Percentiles rank a stretch among this genome's conserved stretches.
Conservation (phyloP, 2,888 invertebrate species). For the Tenthredo scrophulariae region DNA sequence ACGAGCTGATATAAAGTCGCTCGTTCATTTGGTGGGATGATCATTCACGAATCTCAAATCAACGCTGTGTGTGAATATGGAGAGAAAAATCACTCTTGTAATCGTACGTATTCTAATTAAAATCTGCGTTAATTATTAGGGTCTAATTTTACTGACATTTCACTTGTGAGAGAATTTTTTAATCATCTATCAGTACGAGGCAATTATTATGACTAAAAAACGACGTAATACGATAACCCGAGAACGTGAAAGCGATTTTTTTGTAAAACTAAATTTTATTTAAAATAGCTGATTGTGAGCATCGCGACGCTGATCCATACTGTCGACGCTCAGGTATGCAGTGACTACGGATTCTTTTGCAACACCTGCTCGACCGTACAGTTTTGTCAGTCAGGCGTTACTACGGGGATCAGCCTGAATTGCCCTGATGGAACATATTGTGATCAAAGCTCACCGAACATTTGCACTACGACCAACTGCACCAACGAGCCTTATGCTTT, state of each 20-base stretch:
- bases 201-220: not conserved
- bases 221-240: not conserved
- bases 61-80: constrained; percentile 16
- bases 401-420: constrained; percentile 1
- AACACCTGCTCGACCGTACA: constrained; percentile 27
- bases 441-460: not conserved
- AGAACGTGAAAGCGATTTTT: not conserved
- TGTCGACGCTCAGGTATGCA: constrained; percentile 22
- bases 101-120: constrained; percentile 7
- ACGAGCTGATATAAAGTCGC: constrained; percentile 41
- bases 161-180: not conserved
- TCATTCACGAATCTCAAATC: constrained; percentile 1
- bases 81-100: not conserved
- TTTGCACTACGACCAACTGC: constrained; percentile 30
- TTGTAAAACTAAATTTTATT: not conserved
- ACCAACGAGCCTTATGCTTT: constrained; percentile 24
- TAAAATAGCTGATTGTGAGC: not conserved
- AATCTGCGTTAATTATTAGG: not conserved
- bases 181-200: not conserved
- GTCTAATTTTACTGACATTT: not conserved
- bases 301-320: not conserved
- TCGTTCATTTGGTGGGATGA: not conserved
- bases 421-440: constrained; percentile 48
- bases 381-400: constrained; percentile 16
- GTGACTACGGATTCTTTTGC: constrained; percentile 32